Base-by-base conservation (phyloP, 2,113 vertebrate species). In the Antechinus stuartii region DNA sequence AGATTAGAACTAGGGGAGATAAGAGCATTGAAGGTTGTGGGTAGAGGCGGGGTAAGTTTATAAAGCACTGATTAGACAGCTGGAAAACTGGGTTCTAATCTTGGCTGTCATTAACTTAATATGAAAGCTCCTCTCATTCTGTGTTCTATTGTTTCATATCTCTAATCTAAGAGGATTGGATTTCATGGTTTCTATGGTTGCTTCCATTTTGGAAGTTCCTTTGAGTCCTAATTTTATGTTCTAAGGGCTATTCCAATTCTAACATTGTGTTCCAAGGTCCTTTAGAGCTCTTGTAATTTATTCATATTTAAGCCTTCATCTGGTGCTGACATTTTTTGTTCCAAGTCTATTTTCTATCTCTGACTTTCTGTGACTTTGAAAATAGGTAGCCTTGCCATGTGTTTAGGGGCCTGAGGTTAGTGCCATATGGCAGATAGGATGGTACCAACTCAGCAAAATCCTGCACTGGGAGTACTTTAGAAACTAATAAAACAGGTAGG, bases 401-500 rank as follows among this genome's bases (percentile, higher is more conserved):
- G 54, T 90, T 92, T 91, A 93, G 54, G 92, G 94, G 94, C 97
- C 95, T 95, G 94, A 96, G 91, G 96, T 95, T 96, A 61, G 42
- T 24, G 92, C 96, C 98, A 97, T 95, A 97, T 97, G 95, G 95
- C 92, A 76, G 61, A 91, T 92, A 96, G 90, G 89, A 54, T 90
- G 61, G 91, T 96, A 98, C 96, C 97, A 97, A 96, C 95, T 94
- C 92, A 42, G 91, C 92, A 27, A 92, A 96, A 96, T 54, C 93
- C 95, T 95, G 91, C 46, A 42, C 89, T 94, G 84, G 56, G 54
- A 26, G 3, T 27, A 56, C 26, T 42, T 93, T 92, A 54, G 54
- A 95, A 49, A 92, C 93, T 93, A 22, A 91, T 61, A 93, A 93
- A 96, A 93, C 52, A 35, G 46, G 90, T 89, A 95, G 95, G 12